These are phyloP conservation scores for Beroe forskalii DNA, from an alignment of 37 sponge, comb jelly and placozoan genomes.

Conservation along the genomic window DNA sequence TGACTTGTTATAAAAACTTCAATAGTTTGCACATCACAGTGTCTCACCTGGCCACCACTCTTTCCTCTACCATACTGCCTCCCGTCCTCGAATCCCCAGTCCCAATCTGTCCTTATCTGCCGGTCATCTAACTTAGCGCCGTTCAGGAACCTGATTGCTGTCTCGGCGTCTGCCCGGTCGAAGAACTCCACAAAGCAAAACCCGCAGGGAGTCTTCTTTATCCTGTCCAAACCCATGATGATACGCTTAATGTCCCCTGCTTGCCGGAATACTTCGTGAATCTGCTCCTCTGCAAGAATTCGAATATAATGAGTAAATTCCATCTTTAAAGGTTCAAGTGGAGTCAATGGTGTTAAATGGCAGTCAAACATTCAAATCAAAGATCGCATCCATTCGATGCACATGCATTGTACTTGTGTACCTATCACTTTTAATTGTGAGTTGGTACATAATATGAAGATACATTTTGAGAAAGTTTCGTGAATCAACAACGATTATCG, in stretches of 20 bases:
- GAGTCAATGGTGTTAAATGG: too few relatives aligned
- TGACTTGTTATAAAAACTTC: too few relatives aligned
- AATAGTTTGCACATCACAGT: too few relatives aligned
- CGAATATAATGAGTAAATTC: too few relatives aligned
- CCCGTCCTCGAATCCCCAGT: slow-evolving; percentile 94
- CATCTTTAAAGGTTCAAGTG: too few relatives aligned
- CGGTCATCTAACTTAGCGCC: slow-evolving; percentile 96
- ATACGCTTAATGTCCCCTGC: slow-evolving; percentile 96
- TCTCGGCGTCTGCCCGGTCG: slow-evolving; percentile 76
- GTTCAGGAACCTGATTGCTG: slow-evolving; percentile 81
- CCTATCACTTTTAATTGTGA: too few relatives aligned
- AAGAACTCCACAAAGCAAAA: slow-evolving; percentile 99
- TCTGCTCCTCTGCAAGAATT: slow-evolving; percentile 84
- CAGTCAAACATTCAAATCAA: too few relatives aligned
- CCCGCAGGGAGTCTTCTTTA: slow-evolving; percentile 96
- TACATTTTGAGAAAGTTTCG: too few relatives aligned
- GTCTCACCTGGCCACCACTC: slow-evolving; percentile 92
- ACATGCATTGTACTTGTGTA: too few relatives aligned
- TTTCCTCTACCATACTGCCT: slow-evolving; percentile 95
- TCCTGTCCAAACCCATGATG: slow-evolving; percentile 94
- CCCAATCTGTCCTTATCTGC: slow-evolving; percentile 92
- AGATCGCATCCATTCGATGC: too few relatives aligned
- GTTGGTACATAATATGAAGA: too few relatives aligned
- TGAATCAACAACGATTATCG: too few relatives aligned
- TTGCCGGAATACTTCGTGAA: slow-evolving; percentile 93